Evolutionary conservation across 2,113 vertebrate species (phyloP).

Genomic region (Oreochromis niloticus): DNA sequence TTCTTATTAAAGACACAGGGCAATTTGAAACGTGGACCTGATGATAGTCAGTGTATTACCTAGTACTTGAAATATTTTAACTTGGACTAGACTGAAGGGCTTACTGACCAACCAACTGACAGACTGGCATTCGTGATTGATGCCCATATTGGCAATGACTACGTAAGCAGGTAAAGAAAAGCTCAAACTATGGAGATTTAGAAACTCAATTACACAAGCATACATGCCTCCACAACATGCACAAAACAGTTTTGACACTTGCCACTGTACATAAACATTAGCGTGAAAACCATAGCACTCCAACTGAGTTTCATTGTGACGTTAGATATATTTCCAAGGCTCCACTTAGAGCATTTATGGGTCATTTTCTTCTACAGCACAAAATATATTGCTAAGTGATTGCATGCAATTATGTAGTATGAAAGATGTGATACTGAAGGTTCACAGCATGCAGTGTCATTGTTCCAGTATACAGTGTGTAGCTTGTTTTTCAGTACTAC

Average conservation of each 20-base stretch:
- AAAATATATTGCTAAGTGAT: not conserved
- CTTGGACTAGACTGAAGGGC: not conserved
- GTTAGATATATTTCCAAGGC: not conserved
- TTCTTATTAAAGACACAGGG: not conserved
- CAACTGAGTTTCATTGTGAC: not conserved
- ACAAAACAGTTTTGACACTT: not conserved
- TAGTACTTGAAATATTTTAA: not conserved
- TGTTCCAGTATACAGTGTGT: constrained; percentile 8
- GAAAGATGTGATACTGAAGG: not conserved
- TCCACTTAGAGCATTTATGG: not conserved
- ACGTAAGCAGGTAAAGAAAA: not conserved
- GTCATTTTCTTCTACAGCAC: not conserved
- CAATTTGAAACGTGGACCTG: not conserved
- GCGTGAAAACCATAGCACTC: not conserved
- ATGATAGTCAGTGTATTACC: not conserved
- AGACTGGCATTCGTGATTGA: not conserved
- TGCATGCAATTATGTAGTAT: not conserved
- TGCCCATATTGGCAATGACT: not conserved
- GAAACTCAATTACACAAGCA: not conserved
- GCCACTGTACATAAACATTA: not conserved
- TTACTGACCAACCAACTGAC: too few relatives aligned
- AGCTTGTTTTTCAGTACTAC: not conserved
- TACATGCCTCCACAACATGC: not conserved
- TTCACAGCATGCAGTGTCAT: not conserved
- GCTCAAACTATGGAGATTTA: not conserved